These are phyloP conservation scores for Drosophila nigricruria DNA, from an alignment of 2,888 invertebrate genomes.

Conservation along the genomic window DNA sequence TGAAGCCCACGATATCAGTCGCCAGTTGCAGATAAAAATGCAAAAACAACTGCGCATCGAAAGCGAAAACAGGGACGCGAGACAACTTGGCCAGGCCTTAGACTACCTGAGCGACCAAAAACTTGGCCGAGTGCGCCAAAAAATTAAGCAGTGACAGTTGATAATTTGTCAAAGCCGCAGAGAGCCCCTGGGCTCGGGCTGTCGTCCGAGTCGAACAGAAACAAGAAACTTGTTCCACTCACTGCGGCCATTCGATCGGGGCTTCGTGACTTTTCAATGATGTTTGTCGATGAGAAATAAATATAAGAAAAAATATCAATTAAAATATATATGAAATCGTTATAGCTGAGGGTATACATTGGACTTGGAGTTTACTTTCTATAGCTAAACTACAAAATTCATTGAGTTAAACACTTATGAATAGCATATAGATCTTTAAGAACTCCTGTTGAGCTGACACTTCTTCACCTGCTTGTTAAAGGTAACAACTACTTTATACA, in stretches of 20 bases:
- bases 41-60: slow-evolving; percentile 60
- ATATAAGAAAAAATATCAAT: background rate
- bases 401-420: background rate
- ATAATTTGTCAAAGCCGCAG: slow-evolving; percentile 83
- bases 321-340: slow-evolving; percentile 4
- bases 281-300: slow-evolving; percentile 13
- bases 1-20: slow-evolving; percentile 82
- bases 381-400: background rate
- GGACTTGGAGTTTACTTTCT: background rate
- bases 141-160: slow-evolving; percentile 83
- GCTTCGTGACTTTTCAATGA: slow-evolving; percentile 21
- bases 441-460: background rate
- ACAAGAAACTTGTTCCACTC: slow-evolving; percentile 64
- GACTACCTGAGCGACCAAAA: slow-evolving; percentile 48
- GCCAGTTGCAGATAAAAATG: slow-evolving; percentile 71
- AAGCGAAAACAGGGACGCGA: slow-evolving; percentile 52
- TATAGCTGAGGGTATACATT: background rate
- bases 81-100: slow-evolving; percentile 38
- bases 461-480: background rate
- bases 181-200: slow-evolving; percentile 28
- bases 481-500: background rate
- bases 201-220: slow-evolving; percentile 15
- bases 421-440: background rate
- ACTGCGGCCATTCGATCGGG: background rate
- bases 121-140: slow-evolving; percentile 75